phyloP scores from a whole-genome alignment of 2,797 vertebrate species.

The Carduelis carduelis region DNA sequence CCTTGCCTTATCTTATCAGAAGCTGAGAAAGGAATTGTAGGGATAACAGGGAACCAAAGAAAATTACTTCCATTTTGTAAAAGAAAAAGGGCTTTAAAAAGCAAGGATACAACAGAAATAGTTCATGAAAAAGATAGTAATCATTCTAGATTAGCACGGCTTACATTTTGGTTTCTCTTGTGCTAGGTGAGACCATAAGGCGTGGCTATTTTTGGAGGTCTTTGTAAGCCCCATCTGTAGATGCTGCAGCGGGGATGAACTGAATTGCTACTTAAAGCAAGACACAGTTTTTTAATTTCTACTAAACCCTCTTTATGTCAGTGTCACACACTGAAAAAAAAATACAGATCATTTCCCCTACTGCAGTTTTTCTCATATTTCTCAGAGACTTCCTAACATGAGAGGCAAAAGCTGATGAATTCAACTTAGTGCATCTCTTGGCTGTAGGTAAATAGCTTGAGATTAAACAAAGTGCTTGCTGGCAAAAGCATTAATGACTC shows the following conservation, averaged over 20 bases:
- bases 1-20: background rate
- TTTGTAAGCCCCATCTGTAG: background rate
- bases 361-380: background rate
- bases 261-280: background rate
- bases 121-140: background rate
- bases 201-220: background rate
- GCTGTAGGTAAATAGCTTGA: background rate
- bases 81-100: background rate
- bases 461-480: background rate
- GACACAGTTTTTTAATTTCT: background rate
- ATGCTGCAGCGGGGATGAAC: background rate
- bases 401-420: background rate
- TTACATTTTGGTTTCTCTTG: background rate
- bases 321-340: background rate
- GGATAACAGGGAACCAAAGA: background rate
- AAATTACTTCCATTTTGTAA: background rate
- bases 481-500: background rate
- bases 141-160: background rate
- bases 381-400: background rate
- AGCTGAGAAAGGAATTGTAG: background rate
- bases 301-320: background rate
- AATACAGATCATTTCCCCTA: background rate
- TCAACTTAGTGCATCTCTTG: background rate
- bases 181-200: background rate
- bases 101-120: background rate